Percentiles rank a stretch among this genome's conserved stretches.
Evolutionary conservation across 1,140 invertebrate genomes (phyloP).

Genomic region (Phenacoccus solenopsis): DNA sequence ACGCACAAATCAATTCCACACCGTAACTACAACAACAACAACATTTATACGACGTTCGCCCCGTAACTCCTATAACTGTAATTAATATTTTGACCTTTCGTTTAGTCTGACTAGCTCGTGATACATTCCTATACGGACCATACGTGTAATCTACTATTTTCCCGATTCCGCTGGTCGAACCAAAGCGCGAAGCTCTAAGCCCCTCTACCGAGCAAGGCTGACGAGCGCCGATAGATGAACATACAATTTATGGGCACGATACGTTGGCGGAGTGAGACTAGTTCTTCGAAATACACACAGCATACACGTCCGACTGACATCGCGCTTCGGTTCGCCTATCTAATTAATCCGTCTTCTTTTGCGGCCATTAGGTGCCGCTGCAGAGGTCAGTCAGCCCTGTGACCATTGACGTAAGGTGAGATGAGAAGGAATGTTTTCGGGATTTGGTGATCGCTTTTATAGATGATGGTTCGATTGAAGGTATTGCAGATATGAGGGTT

Average conservation of each 20-base stretch:
- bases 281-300: neutral
- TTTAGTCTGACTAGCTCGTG: constrained; percentile 4
- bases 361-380: no score
- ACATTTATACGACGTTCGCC: constrained; percentile 1
- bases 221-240: neutral
- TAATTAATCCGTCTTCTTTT: no score
- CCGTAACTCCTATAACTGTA: constrained; percentile 5
- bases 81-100: constrained; percentile 18
- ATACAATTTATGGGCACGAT: neutral
- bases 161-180: neutral
- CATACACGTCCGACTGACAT: no score
- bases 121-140: neutral
- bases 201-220: neutral
- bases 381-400: no score
- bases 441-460: no score
- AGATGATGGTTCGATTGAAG: no score
- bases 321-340: no score
- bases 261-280: no score
- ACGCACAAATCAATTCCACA: constrained; percentile 16
- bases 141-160: neutral
- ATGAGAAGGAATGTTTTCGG: no score
- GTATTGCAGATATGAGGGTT: no score
- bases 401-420: no score
- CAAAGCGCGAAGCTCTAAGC: neutral
- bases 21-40: constrained; percentile 6